Evolutionary conservation across 2,888 invertebrate species (phyloP).

Genomic region (Tinea trinotella): DNA sequence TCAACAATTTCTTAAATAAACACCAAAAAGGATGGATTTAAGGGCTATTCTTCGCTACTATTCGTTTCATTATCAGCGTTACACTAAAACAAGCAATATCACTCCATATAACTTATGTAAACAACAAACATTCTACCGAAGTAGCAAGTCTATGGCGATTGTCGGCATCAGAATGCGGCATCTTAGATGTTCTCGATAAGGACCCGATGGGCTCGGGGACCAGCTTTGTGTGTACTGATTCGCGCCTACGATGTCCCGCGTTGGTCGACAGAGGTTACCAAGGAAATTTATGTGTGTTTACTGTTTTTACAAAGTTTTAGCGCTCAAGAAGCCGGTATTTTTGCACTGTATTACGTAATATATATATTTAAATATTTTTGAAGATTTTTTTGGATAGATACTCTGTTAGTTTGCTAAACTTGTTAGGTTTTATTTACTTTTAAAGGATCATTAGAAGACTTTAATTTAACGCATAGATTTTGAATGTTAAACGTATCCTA

Average conservation of each 20-base stretch:
- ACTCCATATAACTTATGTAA: not conserved
- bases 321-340: not conserved
- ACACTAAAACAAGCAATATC: slow-evolving; percentile 6
- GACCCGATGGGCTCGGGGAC: slow-evolving; percentile 36
- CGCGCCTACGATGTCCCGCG: slow-evolving; percentile 17
- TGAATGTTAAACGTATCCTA: no score
- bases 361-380: no score
- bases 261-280: slow-evolving; percentile 20
- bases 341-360: not conserved
- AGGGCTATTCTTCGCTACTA: no score
- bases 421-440: no score
- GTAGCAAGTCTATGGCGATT: slow-evolving; percentile 14
- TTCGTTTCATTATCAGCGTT: not conserved
- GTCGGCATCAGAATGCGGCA: slow-evolving; percentile 43
- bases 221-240: slow-evolving; percentile 26
- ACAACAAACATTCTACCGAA: slow-evolving; percentile 9
- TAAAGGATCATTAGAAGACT: no score
- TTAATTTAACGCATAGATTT: no score
- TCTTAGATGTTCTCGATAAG: slow-evolving; percentile 52
- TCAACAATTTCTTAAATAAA: no score
- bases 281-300: slow-evolving; percentile 22
- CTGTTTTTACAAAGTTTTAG: slow-evolving; percentile 1
- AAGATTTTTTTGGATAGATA: no score
- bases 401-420: no score
- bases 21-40: no score